Conservation (phyloP, 2,113 vertebrate genomes). For the Epinephelus lanceolatus region DNA sequence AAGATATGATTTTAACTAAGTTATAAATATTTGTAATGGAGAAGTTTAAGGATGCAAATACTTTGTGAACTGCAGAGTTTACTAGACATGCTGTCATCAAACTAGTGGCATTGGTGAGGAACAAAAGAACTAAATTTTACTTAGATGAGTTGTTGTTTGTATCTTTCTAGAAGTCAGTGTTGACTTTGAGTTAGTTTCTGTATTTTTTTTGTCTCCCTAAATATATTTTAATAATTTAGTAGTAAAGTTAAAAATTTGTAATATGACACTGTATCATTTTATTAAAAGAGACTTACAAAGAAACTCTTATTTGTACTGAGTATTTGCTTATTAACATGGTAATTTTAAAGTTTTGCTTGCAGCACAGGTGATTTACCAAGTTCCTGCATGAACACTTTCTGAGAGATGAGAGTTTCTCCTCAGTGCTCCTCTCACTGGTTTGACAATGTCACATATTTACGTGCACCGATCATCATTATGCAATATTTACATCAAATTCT, state of each 20-base stretch:
- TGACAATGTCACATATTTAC: background rate
- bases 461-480: background rate
- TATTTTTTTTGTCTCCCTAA: constrained; percentile 7
- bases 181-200: background rate
- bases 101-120: constrained; percentile 43
- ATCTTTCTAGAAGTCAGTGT: background rate
- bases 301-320: background rate
- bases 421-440: background rate
- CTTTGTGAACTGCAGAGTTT: constrained; percentile 22
- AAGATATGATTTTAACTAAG: constrained; percentile 48
- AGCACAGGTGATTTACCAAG: background rate
- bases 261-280: background rate
- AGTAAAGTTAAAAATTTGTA: background rate
- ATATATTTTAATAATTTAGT: constrained; percentile 5
- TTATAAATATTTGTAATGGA: constrained; percentile 52
- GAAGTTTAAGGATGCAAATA: background rate
- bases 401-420: too few species aligned
- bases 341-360: background rate
- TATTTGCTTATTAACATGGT: constrained; percentile 3
- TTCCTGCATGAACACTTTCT: background rate
- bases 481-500: background rate
- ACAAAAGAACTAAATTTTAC: background rate
- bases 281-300: constrained; percentile 28
- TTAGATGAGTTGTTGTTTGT: background rate
- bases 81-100: constrained; percentile 75